Evolutionary conservation across 2,797 vertebrate genomes (phyloP).

Genomic region (Alcedo quadribrachys): DNA sequence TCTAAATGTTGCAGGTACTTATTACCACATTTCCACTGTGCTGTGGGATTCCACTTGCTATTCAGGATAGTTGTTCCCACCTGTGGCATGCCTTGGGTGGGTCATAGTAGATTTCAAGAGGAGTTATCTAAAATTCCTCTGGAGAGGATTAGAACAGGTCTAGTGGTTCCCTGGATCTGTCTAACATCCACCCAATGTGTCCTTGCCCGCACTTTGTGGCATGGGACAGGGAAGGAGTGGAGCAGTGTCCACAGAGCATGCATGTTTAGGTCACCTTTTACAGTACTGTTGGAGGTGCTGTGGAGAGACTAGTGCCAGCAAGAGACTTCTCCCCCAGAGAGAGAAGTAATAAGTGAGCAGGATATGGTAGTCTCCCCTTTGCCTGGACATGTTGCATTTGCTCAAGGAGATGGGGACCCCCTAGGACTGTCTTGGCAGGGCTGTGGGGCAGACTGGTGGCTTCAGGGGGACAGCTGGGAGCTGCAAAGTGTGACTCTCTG

Average conservation of each 20-base stretch:
- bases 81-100: background rate
- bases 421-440: background rate
- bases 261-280: background rate
- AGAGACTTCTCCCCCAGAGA: background rate
- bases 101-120: background rate
- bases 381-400: background rate
- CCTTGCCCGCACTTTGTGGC: background rate
- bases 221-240: background rate
- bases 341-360: background rate
- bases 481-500: background rate
- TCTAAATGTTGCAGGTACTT: slow-evolving; percentile 2
- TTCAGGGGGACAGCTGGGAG: background rate
- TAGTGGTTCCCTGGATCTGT: background rate
- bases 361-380: background rate
- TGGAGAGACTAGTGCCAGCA: background rate
- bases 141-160: background rate
- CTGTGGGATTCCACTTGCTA: background rate
- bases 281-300: background rate
- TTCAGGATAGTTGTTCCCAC: background rate
- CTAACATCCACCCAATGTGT: background rate
- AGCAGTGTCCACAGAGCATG: background rate
- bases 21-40: background rate
- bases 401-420: background rate
- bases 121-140: background rate
- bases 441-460: background rate